These are phyloP conservation scores for Paramuricea clavata DNA, from an alignment of 92 coral and sea anemone genomes.

Conservation along the genomic window DNA sequence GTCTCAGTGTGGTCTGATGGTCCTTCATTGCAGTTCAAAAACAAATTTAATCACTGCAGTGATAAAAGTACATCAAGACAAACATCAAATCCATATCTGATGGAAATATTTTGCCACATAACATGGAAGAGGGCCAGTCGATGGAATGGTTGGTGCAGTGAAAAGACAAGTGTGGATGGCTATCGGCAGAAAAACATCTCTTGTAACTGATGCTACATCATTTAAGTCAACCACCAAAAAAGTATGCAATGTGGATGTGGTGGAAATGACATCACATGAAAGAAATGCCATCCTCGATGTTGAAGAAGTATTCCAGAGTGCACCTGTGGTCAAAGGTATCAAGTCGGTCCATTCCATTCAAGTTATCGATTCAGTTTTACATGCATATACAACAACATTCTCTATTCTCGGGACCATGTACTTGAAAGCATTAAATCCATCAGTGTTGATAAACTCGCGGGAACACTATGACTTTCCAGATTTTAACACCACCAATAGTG, in stretches of 20 bases:
- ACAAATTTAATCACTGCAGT: background rate
- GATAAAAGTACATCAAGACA: background rate
- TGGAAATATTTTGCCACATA: background rate
- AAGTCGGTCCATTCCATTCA: too few species aligned
- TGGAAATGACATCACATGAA: conserved; percentile 60
- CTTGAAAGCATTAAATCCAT: conserved; percentile 59
- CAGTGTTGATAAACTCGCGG: conserved; percentile 57
- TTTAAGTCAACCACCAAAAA: conserved; percentile 38
- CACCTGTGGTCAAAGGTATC: too few species aligned
- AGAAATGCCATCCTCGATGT: conserved; percentile 43
- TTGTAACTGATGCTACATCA: conserved; percentile 46
- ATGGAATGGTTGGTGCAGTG: background rate
- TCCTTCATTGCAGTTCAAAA: too few species aligned
- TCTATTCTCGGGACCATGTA: conserved; percentile 50
- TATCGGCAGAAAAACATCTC: conserved; percentile 53
- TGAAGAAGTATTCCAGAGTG: conserved; percentile 50
- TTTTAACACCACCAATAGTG: conserved; percentile 49
- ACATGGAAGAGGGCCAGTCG: background rate
- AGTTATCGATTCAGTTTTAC: conserved; percentile 55
- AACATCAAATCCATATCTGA: background rate
- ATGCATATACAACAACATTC: conserved; percentile 52
- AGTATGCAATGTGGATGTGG: conserved; percentile 52
- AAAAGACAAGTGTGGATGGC: conserved; percentile 51
- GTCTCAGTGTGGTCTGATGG: conserved; percentile 56
- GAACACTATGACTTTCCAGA: conserved; percentile 58